Evolutionary conservation across 2,113 vertebrate genomes (phyloP), one percentile per base, ranked within the genome.

Genomic region (Chloebia gouldiae): DNA sequence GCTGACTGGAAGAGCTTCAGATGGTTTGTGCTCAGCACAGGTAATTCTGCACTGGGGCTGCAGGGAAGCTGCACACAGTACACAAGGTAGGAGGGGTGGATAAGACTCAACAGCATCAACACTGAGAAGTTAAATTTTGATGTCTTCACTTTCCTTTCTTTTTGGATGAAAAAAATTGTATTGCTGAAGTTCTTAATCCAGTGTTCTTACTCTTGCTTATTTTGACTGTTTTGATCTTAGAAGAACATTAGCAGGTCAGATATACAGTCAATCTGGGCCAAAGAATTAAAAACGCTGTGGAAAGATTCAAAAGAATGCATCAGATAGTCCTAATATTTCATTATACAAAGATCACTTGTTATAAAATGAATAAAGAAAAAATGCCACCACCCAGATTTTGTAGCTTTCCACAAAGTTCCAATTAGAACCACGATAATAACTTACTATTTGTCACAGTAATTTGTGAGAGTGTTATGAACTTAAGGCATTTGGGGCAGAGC

Each of bases 391-490:
- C 4, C 82, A 79, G 89, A 86, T 77, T 82, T 92, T 96, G 86
- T 81, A 94, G 85, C 78, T 97, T 79, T 95, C 88, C 82, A 92
- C 60, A 56, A 93, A 96, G 47, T 88, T 64, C 81, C 87, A 91
- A 59, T 72, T 56, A 78, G 89, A 92, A 88, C 54, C 0, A 7
- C 44, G 66, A 85, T 66, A 97, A 96, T 91, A 97, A 93, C 66
- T 90, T 90, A 94, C 44, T 97, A 88, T 96, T 78, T 3, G 20
- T 45, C 45, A 50, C 39, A 95, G 61, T 50, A 71, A 68, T 80
- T 82, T 93, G 81, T 91, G 92, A 89, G 88, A 96, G 61, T 69
- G 45, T 81, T 92, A 66, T 94, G 95, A 97, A 96, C 92, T 97
- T 91, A 37, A 93, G 97, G 93, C 83, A 97, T 96, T 97, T 97